phyloP scores from a whole-genome alignment of 1,140 invertebrate species.

The Bombus ignitus region DNA sequence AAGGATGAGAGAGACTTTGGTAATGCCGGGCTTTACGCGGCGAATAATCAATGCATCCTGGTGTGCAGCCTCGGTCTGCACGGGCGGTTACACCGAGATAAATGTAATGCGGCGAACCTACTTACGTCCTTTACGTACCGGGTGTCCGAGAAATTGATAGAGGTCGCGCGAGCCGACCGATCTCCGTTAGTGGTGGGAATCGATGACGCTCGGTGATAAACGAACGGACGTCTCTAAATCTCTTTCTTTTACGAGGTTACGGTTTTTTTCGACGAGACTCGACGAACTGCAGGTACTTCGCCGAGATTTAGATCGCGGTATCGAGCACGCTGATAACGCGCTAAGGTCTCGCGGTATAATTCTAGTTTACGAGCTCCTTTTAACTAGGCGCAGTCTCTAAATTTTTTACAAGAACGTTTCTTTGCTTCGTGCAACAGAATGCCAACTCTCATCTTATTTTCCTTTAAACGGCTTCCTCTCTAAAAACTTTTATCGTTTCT shows the following conservation, averaged over 20 bases:
- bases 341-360: neutral
- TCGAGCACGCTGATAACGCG: neutral
- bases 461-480: neutral
- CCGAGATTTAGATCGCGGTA: neutral
- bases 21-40: conserved; percentile 65
- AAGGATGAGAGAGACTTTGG: conserved; percentile 59
- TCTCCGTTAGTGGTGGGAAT: neutral
- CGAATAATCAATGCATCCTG: conserved; percentile 71
- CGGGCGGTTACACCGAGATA: conserved; percentile 66
- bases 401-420: neutral
- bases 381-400: neutral
- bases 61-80: conserved; percentile 54
- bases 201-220: conserved; percentile 9
- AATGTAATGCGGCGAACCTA: conserved; percentile 67
- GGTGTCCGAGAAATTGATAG: conserved; percentile 57
- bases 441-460: too few species aligned
- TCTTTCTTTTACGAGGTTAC: neutral
- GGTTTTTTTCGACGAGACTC: neutral
- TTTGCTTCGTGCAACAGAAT: neutral
- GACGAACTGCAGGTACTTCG: neutral
- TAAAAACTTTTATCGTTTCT: neutral
- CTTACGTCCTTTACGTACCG: conserved; percentile 60
- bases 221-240: neutral
- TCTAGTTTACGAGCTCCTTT: neutral
- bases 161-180: conserved; percentile 1